Evolutionary conservation across 2,888 invertebrate species (phyloP).

Genomic region (Smittia sp.): DNA sequence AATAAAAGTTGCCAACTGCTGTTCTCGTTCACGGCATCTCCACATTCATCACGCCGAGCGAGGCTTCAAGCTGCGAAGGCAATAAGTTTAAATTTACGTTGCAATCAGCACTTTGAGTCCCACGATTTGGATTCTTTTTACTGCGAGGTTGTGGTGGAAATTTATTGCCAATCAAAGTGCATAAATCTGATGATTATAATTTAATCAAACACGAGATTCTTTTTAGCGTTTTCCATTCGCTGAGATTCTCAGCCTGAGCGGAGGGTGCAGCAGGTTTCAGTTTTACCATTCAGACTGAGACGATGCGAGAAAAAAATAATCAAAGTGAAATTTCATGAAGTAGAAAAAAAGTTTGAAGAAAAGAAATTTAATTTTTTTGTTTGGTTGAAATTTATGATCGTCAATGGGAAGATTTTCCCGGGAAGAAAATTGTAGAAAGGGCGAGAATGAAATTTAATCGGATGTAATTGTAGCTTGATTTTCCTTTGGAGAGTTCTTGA

Average conservation of each 20-base stretch:
- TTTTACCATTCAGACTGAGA: not conserved
- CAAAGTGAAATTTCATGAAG: conserved; percentile 25
- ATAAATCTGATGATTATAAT: conserved; percentile 41
- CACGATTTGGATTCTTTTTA: conserved; percentile 13
- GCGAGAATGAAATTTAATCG: conserved; percentile 1
- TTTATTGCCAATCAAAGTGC: conserved; percentile 29
- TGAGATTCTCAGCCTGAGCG: too few species aligned
- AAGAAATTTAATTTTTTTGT: conserved; percentile 21
- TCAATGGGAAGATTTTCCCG: too few species aligned
- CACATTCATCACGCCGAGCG: not conserved
- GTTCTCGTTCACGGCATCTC: not conserved
- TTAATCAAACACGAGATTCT: conserved; percentile 38
- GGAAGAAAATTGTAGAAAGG: not conserved
- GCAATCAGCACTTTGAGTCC: conserved; percentile 19
- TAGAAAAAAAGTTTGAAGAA: conserved; percentile 11
- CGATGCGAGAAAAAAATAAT: conserved; percentile 9
- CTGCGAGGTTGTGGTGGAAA: conserved; percentile 38
- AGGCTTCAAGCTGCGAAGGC: not conserved
- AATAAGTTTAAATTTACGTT: conserved; percentile 38
- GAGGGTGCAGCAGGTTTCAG: conserved; percentile 11
- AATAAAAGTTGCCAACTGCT: conserved; percentile 26
- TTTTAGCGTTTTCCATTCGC: conserved; percentile 13
- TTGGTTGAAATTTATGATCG: not conserved
- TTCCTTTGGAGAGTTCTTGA: conserved; percentile 24
- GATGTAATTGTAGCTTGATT: conserved; percentile 17